A percentile compares a stretch with the other conserved stretches of the same genome.
Evolutionary conservation across 2,797 vertebrate species (phyloP).

Genomic region (Molossus alvarezi): DNA sequence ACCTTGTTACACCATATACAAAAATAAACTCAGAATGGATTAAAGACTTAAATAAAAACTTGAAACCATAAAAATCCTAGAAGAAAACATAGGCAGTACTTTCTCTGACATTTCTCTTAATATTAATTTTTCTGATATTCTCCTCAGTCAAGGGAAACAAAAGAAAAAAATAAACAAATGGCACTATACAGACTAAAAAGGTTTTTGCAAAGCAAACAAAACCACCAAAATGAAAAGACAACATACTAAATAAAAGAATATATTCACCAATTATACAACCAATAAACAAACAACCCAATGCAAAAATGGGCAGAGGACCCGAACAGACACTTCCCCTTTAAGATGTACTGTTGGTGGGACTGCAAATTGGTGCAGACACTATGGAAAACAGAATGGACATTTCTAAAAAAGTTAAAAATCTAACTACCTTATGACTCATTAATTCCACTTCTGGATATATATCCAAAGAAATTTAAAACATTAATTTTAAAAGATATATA

Average conservation of each 20-base stretch:
- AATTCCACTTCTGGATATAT: background rate
- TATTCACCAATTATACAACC: background rate
- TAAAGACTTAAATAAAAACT: background rate
- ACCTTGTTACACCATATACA: background rate
- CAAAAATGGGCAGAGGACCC: background rate
- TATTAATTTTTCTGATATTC: background rate
- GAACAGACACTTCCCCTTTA: background rate
- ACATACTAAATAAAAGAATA: background rate
- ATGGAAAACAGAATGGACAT: background rate
- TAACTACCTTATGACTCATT: background rate
- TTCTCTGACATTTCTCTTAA: background rate
- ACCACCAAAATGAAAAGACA: background rate
- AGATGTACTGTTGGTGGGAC: background rate
- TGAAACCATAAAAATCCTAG: background rate
- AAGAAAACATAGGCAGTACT: background rate
- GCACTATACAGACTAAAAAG: background rate
- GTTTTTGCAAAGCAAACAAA: background rate
- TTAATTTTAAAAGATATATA: background rate
- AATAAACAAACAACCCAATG: background rate
- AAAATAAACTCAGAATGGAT: background rate
- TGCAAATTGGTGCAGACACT: background rate
- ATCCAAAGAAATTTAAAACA: background rate
- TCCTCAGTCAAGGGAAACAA: background rate
- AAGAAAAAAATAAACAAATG: background rate
- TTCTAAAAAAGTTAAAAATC: background rate